Percentiles rank a stretch among this genome's conserved stretches.
Evolutionary conservation across 2,888 invertebrate genomes (phyloP).

Genomic region (Sesamia inferens): DNA sequence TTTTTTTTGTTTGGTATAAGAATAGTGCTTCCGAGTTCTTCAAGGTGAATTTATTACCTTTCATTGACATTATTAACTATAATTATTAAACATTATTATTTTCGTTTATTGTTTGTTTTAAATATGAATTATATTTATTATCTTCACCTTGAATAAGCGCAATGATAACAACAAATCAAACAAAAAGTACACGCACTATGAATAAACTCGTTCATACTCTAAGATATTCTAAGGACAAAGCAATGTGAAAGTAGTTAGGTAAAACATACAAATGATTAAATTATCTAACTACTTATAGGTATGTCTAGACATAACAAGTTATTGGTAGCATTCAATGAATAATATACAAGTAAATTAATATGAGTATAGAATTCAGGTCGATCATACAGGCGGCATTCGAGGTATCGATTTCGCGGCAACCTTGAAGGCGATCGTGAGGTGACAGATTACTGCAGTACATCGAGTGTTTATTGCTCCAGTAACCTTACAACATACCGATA

Average conservation of each 20-base stretch:
- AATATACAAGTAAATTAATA: slow-evolving; percentile 68
- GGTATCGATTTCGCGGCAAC: slow-evolving; percentile 81
- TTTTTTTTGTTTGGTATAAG: slow-evolving; percentile 17
- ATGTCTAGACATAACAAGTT: slow-evolving; percentile 53
- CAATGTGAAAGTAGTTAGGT: slow-evolving; percentile 69
- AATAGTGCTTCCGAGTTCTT: slow-evolving; percentile 40
- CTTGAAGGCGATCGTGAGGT: slow-evolving; percentile 81
- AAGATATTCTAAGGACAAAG: slow-evolving; percentile 68
- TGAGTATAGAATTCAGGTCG: slow-evolving; percentile 76
- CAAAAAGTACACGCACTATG: slow-evolving; percentile 51
- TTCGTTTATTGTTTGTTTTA: slow-evolving; percentile 3
- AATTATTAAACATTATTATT: background rate
- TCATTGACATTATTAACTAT: slow-evolving; percentile 6
- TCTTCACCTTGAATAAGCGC: slow-evolving; percentile 41
- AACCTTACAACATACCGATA: slow-evolving; percentile 73
- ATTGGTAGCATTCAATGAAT: slow-evolving; percentile 67
- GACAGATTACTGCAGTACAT: slow-evolving; percentile 75
- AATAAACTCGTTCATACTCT: slow-evolving; percentile 50
- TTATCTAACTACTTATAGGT: slow-evolving; percentile 56
- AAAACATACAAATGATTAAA: slow-evolving; percentile 67
- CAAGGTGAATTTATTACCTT: slow-evolving; percentile 53
- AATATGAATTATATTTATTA: background rate
- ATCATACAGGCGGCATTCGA: slow-evolving; percentile 73
- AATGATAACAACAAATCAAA: slow-evolving; percentile 24
- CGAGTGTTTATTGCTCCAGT: slow-evolving; percentile 62